Conservation (phyloP, 2,888 invertebrate genomes). For the Trypoxylon attenuatum region DNA sequence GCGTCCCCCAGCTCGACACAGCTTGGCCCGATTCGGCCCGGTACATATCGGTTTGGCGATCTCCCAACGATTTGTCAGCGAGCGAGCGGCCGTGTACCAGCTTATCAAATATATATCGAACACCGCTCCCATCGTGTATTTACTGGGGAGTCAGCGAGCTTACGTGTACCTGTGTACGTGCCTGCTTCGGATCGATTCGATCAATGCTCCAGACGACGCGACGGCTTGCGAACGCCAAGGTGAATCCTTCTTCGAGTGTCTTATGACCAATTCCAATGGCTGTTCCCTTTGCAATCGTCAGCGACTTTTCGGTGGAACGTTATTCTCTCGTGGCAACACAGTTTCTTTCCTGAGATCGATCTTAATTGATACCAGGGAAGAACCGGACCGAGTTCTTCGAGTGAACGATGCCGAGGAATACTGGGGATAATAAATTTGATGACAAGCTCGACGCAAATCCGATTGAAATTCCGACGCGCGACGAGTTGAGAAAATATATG, state of each 20-base stretch:
- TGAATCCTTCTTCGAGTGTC: too few species aligned
- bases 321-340: not conserved
- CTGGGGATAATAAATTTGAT: not conserved
- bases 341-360: not conserved
- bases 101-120: conserved; percentile 73
- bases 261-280: too few species aligned
- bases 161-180: conserved; percentile 50
- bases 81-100: conserved; percentile 68
- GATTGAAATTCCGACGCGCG: not conserved
- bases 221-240: not conserved
- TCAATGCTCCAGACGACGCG: conserved; percentile 16
- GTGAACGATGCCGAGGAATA: not conserved
- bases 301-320: not conserved
- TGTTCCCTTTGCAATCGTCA: too few species aligned
- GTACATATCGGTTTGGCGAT: conserved; percentile 66
- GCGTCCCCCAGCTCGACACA: conserved; percentile 41
- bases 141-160: conserved; percentile 54
- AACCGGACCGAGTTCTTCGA: too few species aligned
- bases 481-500: not conserved
- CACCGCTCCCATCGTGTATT: conserved; percentile 69
- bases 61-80: conserved; percentile 72
- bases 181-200: conserved; percentile 32
- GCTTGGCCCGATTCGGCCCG: conserved; percentile 15
- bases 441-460: not conserved
- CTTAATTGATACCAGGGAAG: not conserved